Base-by-base conservation (phyloP, 2,888 invertebrate genomes). In the Metacarcinus magister region DNA sequence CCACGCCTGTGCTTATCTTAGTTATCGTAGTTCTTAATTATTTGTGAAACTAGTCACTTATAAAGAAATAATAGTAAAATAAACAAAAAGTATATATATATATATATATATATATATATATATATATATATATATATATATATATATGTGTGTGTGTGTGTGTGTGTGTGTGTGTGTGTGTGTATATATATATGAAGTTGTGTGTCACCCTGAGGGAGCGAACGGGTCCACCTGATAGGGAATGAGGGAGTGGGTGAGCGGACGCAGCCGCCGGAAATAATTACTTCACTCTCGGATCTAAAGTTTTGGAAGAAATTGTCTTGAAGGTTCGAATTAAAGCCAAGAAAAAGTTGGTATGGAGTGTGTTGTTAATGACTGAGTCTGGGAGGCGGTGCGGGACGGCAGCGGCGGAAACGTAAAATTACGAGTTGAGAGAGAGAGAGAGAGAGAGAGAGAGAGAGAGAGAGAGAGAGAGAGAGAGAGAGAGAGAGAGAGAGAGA, bases 381-480 rank as follows among this genome's bases (percentile, higher is more conserved):
- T 82, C 82, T 82, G 82, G 82, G 82, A 28, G 82, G 82, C 82
- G 82, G 82, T 67, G 67, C n/a, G 67, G 67, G 67, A 67, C 8
- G 82, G 82, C 75, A 32, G 82, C 82, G 10, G 82, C 82, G 82
- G 32, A 32, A 82, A 93, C 54, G 67, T 19, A 75, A 43, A 93
- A 43, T 67, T 39, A 28, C 28, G 19, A 39, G 13, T 28, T 39
- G 43, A 93, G 60, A 93, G 39, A 93, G 28, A 67, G 67, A 28
- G 67, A 93, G 93, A 67, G 67, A 67, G 60, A 60, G 67, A 92
- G 93, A 93, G 93, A 93, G 93, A 93, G 93, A 93, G 93, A 93
- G 93, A 93, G 54, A 93, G 93, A 60, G 28, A 48, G 19, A 48
- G 28, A 67, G 93, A 54, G 32, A 23, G 60, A n/a, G n/a, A 8